Percentiles rank a stretch among this genome's conserved stretches.
phyloP scores from a whole-genome alignment of 2,797 vertebrate genomes.

The Anas capensis region DNA sequence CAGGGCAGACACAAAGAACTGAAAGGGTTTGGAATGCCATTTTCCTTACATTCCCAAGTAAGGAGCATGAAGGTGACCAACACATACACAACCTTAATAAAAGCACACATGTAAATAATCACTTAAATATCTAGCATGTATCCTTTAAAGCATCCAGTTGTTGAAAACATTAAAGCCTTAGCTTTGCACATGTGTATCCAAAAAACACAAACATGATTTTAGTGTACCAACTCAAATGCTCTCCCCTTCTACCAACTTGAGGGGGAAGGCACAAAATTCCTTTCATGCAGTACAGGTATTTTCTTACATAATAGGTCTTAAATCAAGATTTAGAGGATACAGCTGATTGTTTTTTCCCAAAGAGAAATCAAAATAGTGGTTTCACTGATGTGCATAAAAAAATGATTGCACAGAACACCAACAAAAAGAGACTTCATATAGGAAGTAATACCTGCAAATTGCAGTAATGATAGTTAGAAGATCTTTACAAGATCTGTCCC shows the following conservation, averaged over 20 bases:
- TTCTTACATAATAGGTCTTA: background rate
- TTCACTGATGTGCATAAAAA: background rate
- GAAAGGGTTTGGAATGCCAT: background rate
- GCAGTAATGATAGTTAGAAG: background rate
- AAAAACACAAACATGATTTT: background rate
- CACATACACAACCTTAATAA: background rate
- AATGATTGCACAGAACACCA: background rate
- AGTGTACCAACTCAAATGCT: background rate
- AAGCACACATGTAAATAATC: background rate
- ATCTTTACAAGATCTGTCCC: background rate
- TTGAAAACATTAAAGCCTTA: background rate
- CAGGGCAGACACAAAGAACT: background rate
- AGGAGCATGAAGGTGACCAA: background rate
- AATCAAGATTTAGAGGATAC: background rate
- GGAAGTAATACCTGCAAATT: background rate
- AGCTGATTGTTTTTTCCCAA: background rate
- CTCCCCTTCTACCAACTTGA: background rate
- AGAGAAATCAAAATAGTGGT: background rate
- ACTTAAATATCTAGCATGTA: background rate
- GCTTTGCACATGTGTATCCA: background rate
- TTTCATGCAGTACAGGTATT: background rate
- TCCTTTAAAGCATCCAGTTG: background rate
- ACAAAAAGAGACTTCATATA: background rate
- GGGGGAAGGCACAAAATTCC: background rate
- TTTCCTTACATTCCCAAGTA: fast-evolving